phyloP scores from a whole-genome alignment of 2,797 vertebrate species.

The Platalea minor region DNA sequence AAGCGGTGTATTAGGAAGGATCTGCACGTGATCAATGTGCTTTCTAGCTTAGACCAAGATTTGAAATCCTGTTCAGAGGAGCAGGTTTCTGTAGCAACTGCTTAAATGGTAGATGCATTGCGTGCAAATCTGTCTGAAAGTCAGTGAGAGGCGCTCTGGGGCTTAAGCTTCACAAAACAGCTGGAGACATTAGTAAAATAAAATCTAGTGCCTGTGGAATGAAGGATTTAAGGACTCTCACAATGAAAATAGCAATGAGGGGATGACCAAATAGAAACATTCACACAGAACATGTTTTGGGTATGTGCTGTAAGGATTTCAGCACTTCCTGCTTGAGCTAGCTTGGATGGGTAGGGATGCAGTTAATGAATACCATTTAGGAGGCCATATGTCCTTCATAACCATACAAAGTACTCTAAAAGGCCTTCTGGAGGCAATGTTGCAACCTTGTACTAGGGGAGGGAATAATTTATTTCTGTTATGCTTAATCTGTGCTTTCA shows the following conservation, averaged over 20 bases:
- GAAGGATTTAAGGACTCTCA: neutral
- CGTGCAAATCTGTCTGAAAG: neutral
- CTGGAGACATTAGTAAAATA: neutral
- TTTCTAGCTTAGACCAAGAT: neutral
- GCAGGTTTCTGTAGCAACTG: neutral
- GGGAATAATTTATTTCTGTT: neutral
- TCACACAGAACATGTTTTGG: neutral
- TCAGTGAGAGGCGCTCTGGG: accelerated
- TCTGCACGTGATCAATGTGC: neutral
- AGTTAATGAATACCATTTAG: neutral
- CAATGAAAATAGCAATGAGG: neutral
- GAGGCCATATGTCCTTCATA: neutral
- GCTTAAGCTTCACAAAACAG: neutral
- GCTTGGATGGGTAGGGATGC: accelerated
- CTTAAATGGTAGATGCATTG: neutral
- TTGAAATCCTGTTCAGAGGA: neutral
- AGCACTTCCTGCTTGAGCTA: neutral
- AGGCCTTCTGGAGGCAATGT: neutral
- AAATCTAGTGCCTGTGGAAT: neutral
- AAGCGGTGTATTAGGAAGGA: neutral
- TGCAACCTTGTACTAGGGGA: neutral
- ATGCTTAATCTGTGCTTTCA: neutral
- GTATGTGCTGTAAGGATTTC: neutral
- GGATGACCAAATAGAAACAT: neutral
- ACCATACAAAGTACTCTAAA: neutral